These are phyloP conservation scores for Hirtodrosophila confusa DNA, from an alignment of 2,888 invertebrate genomes.

Conservation along the genomic window DNA sequence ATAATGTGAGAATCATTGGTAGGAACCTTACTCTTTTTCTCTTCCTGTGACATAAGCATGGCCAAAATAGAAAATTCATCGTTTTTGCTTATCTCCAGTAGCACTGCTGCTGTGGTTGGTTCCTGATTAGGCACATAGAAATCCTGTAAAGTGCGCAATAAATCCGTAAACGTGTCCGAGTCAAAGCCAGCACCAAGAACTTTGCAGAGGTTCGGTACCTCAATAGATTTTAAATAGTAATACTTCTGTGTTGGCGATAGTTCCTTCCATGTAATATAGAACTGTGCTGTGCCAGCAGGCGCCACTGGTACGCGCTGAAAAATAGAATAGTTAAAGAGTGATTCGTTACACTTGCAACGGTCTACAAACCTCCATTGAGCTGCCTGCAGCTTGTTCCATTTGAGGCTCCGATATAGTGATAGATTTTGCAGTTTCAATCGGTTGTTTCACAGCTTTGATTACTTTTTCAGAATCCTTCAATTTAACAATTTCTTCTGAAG, in stretches of 20 bases:
- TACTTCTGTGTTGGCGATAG: conserved; percentile 79
- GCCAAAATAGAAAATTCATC: conserved; percentile 79
- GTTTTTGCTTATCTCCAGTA: conserved; percentile 82
- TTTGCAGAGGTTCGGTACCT: conserved; percentile 74
- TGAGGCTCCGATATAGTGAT: not conserved
- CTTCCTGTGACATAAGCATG: conserved; percentile 80
- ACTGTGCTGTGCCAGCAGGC: conserved; percentile 81
- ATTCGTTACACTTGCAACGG: too few relatives aligned
- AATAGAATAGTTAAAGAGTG: not conserved
- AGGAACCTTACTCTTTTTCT: conserved; percentile 72
- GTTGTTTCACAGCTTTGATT: not conserved
- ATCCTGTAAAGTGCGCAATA: conserved; percentile 76
- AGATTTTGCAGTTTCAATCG: not conserved
- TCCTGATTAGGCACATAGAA: conserved; percentile 78
- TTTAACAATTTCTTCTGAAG: not conserved
- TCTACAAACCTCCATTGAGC: conserved; percentile 36
- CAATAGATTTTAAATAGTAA: conserved; percentile 82
- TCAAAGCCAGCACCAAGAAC: conserved; percentile 83
- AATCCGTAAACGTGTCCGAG: conserved; percentile 78
- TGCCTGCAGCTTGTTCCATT: not conserved
- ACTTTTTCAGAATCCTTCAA: not conserved
- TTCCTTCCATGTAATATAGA: conserved; percentile 83
- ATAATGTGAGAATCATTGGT: not conserved
- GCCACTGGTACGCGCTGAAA: conserved; percentile 70
- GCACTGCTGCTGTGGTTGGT: conserved; percentile 59